phyloP scores from a whole-genome alignment of 2,797 vertebrate genomes.

The Gymnocypris eckloni region DNA sequence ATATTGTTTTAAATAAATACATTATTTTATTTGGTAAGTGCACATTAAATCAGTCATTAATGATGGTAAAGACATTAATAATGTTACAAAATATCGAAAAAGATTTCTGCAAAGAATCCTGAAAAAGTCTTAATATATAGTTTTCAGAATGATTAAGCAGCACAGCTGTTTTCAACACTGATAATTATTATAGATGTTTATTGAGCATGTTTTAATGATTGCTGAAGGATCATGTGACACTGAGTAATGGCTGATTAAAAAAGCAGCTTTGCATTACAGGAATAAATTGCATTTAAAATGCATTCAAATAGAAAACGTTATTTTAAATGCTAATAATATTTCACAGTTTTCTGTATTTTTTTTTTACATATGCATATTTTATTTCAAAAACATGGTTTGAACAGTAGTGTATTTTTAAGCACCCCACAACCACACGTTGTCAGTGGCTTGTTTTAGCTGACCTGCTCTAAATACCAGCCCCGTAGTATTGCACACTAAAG shows the following conservation, averaged over 20 bases:
- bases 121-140: background rate
- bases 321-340: background rate
- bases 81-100: background rate
- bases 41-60: background rate
- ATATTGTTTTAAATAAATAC: background rate
- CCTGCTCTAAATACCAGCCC: conserved; percentile 20
- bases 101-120: background rate
- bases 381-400: background rate
- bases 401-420: background rate
- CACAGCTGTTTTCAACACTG: background rate
- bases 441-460: background rate
- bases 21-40: background rate
- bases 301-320: background rate
- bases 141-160: no score
- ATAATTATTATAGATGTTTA: background rate
- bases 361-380: background rate
- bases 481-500: background rate
- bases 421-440: background rate
- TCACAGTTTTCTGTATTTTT: background rate
- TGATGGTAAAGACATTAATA: background rate
- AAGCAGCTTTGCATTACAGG: background rate
- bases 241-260: background rate
- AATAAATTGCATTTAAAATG: background rate
- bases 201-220: background rate
- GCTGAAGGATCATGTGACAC: background rate